Base-by-base conservation (phyloP, 2,888 invertebrate genomes). In the Subacronicta megacephala region DNA sequence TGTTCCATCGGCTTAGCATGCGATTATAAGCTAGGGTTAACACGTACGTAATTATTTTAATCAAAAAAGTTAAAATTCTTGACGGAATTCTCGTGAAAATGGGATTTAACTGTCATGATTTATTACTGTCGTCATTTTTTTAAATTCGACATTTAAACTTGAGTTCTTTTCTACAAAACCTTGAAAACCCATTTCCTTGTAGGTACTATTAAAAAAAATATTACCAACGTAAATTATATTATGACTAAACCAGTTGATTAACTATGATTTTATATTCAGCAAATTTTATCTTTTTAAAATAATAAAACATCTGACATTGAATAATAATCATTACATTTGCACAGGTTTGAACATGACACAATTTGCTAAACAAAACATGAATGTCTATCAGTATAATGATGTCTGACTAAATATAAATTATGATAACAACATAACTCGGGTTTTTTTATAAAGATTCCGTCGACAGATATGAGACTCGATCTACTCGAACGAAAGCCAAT, bases 1-100 rank as follows among this genome's bases (percentile, higher is more conserved):
- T 71, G 76, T 65, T 64, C 62, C 45, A 37, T 46, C 56, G 55
- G 60, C 73, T 73, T 75, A 63, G 62, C 75, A 64, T 73, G 76
- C 61, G 50, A 73, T 75, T 73, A 73, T 58, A 9, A 6, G 12
- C 15, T 51, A 74, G 69, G 73, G 73, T 35, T 74, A 65, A 1
- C 73, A 59, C 58, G 42, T 29, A 51, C 20, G 17, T n/a, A 29
- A 10, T 16, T 12, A 17, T n/a, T n/a, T n/a, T n/a, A n/a, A n/a
- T n/a, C n/a, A 42, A 12, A 29, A 12, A 29, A 26, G 7, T 13
- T 18, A 23, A 13, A 23, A 43, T 41, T 0, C 10, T 0, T 43
- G 38, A 37, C 37, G 35, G 40, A 20, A 6, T 6, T 3, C 20
- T 20, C 7, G 20, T 6, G 20, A 20, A 20, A 20, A 20, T 20